A percentile compares a stretch with the other conserved stretches of the same genome.
These are phyloP conservation scores for Vanessa atalanta DNA, from an alignment of 1,140 invertebrate species.

Conservation along the genomic window DNA sequence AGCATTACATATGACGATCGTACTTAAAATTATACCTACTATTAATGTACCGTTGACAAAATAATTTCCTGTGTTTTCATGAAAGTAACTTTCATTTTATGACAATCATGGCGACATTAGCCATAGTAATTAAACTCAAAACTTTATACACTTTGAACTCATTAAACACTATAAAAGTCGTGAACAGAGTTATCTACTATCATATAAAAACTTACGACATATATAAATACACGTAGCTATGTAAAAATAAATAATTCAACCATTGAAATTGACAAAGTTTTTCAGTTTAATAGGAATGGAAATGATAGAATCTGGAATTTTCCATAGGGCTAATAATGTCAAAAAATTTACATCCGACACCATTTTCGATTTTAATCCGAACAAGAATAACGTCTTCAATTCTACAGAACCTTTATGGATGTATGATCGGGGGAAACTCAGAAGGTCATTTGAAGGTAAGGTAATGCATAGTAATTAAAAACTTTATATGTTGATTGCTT, in stretches of 20 bases:
- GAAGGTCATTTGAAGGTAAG: conserved; percentile 17
- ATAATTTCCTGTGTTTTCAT: no score
- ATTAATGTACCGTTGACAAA: no score
- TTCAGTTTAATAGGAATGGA: background rate
- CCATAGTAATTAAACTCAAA: conserved; percentile 39
- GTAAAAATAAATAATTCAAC: background rate
- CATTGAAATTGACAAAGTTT: background rate
- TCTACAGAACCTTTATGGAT: conserved; percentile 47
- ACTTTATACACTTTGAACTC: conserved; percentile 46
- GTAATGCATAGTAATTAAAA: background rate
- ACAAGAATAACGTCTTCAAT: conserved; percentile 41
- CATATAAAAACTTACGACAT: background rate
- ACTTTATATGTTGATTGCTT: no score
- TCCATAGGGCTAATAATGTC: conserved; percentile 58
- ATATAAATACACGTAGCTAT: background rate
- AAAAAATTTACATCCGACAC: conserved; percentile 61
- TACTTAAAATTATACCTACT: no score
- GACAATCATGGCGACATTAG: conserved; percentile 21
- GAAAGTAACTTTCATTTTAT: background rate
- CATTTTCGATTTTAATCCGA: conserved; percentile 48
- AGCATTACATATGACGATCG: no score
- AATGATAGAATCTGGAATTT: conserved; percentile 43
- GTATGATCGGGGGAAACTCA: conserved; percentile 44
- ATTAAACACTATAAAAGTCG: conserved; percentile 47
- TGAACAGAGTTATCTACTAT: background rate